Conservation (phyloP, 2,113 vertebrate species). For the Triplophysa siluroides region DNA sequence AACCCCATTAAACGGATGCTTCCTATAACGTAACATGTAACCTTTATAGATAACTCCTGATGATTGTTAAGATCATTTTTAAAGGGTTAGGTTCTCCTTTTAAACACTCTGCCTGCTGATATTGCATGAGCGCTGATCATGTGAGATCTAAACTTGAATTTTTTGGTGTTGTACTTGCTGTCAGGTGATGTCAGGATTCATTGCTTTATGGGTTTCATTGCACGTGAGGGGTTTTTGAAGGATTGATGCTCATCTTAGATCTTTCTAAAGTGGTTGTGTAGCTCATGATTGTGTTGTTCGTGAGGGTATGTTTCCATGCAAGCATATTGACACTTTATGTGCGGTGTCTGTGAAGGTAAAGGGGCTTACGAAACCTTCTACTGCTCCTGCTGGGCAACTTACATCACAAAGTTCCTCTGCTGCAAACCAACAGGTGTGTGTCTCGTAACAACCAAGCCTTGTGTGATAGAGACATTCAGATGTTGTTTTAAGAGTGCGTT, state of each 20-base stretch:
- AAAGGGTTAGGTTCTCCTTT: too few species aligned
- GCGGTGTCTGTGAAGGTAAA: slow-evolving; percentile 63
- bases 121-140: too few species aligned
- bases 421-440: slow-evolving; percentile 65
- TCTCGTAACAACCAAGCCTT: background rate
- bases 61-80: background rate
- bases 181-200: background rate
- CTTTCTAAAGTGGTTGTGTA: slow-evolving; percentile 46
- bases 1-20: background rate
- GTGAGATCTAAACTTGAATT: too few species aligned
- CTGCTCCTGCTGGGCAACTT: slow-evolving; percentile 56
- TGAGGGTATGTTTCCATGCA: slow-evolving; percentile 14
- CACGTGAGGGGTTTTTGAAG: background rate
- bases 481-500: background rate
- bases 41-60: background rate
- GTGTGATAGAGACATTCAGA: background rate
- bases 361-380: slow-evolving; percentile 56
- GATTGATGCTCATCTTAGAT: background rate
- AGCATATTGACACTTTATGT: slow-evolving; percentile 29
- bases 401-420: slow-evolving; percentile 49
- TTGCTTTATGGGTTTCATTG: background rate
- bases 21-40: background rate
- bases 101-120: too few species aligned
- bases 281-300: background rate
- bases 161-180: background rate